Evolutionary conservation across 2,113 vertebrate species (phyloP).

Genomic region (Aptenodytes forsteri): DNA sequence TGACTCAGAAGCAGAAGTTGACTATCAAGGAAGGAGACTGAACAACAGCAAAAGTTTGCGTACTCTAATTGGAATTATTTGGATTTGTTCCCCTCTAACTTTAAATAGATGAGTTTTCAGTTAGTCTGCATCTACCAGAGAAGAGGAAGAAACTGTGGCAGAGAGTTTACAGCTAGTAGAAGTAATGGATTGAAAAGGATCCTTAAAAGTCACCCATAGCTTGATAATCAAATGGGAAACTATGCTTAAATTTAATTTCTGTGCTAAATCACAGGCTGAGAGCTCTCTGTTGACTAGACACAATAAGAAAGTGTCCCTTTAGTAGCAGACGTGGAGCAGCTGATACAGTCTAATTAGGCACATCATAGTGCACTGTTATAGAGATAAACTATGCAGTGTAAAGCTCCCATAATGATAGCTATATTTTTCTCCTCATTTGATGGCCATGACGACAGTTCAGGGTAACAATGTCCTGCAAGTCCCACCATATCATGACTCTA

Average conservation of each 20-base stretch:
- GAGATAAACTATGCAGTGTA: conserved; percentile 65
- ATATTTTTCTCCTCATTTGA: conserved; percentile 70
- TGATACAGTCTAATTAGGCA: conserved; percentile 70
- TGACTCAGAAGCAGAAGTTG: neutral
- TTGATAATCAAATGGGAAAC: conserved; percentile 61
- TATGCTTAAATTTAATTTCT: conserved; percentile 65
- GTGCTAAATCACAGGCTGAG: conserved; percentile 60
- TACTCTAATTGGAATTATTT: neutral
- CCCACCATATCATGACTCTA: neutral
- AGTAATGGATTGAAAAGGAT: conserved; percentile 13
- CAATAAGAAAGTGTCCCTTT: conserved; percentile 49
- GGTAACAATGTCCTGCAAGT: conserved; percentile 17
- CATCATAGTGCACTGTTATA: conserved; percentile 56
- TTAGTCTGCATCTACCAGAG: neutral
- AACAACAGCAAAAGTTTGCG: neutral
- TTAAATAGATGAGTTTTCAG: neutral
- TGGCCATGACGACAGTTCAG: conserved; percentile 25
- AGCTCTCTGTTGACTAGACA: conserved; percentile 56
- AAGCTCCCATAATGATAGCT: conserved; percentile 57
- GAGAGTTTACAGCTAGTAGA: neutral
- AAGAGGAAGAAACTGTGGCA: neutral
- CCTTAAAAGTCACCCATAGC: conserved; percentile 38
- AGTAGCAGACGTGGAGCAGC: conserved; percentile 27
- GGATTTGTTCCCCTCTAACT: neutral
- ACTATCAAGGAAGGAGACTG: neutral